Evolutionary conservation across 2,888 invertebrate species (phyloP).

Genomic region (Tuberolachnus salignus): DNA sequence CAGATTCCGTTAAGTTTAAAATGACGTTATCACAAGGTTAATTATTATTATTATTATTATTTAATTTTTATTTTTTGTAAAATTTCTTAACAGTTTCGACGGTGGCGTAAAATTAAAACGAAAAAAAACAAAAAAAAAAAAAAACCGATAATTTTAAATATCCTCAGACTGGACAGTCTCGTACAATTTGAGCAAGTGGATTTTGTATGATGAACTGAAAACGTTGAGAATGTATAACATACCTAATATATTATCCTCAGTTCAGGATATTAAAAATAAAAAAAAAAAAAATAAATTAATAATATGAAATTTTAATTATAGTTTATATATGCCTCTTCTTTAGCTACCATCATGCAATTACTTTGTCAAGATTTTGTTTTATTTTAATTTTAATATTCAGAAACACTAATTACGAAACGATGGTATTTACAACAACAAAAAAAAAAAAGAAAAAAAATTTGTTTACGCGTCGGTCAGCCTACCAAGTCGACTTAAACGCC

Average conservation of each 20-base stretch:
- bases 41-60: too few relatives aligned
- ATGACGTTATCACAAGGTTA: slow-evolving; percentile 50
- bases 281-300: slow-evolving; percentile 1
- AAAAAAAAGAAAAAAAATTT: too few relatives aligned
- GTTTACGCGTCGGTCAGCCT: slow-evolving; percentile 27
- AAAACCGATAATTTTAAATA: slow-evolving; percentile 14
- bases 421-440: background rate
- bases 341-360: slow-evolving; percentile 36
- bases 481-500: slow-evolving; percentile 7
- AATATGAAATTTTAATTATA: slow-evolving; percentile 10
- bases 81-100: slow-evolving; percentile 6
- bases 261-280: slow-evolving; percentile 30
- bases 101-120: slow-evolving; percentile 42
- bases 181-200: slow-evolving; percentile 56
- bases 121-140: slow-evolving; percentile 21
- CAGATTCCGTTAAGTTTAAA: slow-evolving; percentile 21
- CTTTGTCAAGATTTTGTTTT: slow-evolving; percentile 16
- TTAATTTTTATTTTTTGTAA: slow-evolving; percentile 32
- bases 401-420: slow-evolving; percentile 22
- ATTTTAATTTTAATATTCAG: slow-evolving; percentile 15
- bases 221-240: slow-evolving; percentile 42
- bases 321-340: slow-evolving; percentile 40
- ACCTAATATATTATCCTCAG: slow-evolving; percentile 37
- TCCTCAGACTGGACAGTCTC: slow-evolving; percentile 55
- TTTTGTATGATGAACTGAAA: slow-evolving; percentile 51